These are phyloP conservation scores for Leptopilina drosophilae DNA, from an alignment of 2,888 invertebrate species.

Conservation along the genomic window DNA sequence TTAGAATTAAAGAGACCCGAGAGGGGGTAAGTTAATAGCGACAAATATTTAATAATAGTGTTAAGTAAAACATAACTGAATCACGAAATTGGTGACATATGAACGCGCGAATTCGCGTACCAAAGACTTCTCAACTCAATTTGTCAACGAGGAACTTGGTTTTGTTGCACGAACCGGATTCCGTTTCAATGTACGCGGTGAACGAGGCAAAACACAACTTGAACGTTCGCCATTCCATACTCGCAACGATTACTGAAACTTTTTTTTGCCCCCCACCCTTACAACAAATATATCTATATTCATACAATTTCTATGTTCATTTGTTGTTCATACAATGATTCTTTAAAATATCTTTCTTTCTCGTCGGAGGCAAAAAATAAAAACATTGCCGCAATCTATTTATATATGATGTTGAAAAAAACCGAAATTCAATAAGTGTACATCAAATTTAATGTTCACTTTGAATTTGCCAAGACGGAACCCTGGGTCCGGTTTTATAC, in stretches of 20 bases:
- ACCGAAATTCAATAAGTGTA: constrained; percentile 75
- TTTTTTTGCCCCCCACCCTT: constrained; percentile 11
- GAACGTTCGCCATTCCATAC: constrained; percentile 57
- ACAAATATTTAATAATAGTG: not conserved
- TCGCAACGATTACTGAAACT: constrained; percentile 62
- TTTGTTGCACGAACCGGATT: constrained; percentile 73
- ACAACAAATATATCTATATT: too few relatives aligned
- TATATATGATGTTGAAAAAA: too few relatives aligned
- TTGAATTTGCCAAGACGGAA: constrained; percentile 56
- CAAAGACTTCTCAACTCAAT: constrained; percentile 64
- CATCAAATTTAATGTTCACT: constrained; percentile 74
- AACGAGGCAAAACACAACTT: constrained; percentile 64
- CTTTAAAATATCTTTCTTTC: too few relatives aligned
- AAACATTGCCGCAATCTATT: too few relatives aligned
- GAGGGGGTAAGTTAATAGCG: not conserved
- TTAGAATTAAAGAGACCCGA: too few relatives aligned
- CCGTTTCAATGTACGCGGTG: constrained; percentile 70
- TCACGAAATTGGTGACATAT: constrained; percentile 27
- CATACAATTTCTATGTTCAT: too few relatives aligned
- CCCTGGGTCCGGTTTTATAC: constrained; percentile 20
- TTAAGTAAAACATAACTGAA: not conserved
- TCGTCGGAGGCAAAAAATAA: too few relatives aligned
- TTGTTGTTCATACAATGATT: too few relatives aligned
- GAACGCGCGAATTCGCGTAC: constrained; percentile 39
- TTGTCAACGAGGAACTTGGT: constrained; percentile 72